Base-by-base conservation (phyloP, 2,113 vertebrate species). In the Canis aureus region DNA sequence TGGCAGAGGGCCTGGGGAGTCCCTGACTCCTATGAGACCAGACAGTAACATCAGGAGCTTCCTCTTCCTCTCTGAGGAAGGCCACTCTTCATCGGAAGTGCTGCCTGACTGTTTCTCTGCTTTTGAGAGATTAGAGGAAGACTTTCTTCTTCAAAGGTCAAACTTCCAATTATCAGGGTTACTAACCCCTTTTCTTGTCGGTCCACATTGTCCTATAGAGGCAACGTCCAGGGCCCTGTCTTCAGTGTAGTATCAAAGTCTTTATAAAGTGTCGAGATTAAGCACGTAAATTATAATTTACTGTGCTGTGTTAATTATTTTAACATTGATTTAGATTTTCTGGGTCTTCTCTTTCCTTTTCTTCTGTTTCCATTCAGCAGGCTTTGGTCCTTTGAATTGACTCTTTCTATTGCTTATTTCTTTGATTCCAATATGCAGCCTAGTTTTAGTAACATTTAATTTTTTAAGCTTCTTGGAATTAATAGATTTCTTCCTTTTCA, bases 401-500 rank as follows among this genome's bases (percentile, higher is more conserved):
- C n/a, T 71, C 49, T 81, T 76, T 62, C 87, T 87, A 79, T 43
- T 11, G 57, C 71, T 78, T 94, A n/a, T 83, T 87, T 83, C 27
- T 97, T 64, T 94, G 49, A 91, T 88, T 91, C 62, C 62, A 91
- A 32, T 81, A 29, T 59, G 5, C 8, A 8, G 32, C 51, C 64
- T 84, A 69, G 5, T 85, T 60, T 94, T 85, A 88, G 3, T 92
- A 86, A 62, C 23, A 51, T 60, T 53, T 60, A 66, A 38, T 66
- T 79, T 78, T 89, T 83, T 67, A 91, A 95, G 51, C n/a, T 10
- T 89, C 29, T 89, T 89, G 20, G 8, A 82, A 86, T 83, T 94
- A 83, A 92, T 67, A 79, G 55, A 83, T 55, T 96, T 92, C 49
- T 89, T 91, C 76, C 29, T 91, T 96, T 94, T 91, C 4, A 16